Evolutionary conservation across 2,797 vertebrate species (phyloP).

Genomic region (Oryzias sinensis): DNA sequence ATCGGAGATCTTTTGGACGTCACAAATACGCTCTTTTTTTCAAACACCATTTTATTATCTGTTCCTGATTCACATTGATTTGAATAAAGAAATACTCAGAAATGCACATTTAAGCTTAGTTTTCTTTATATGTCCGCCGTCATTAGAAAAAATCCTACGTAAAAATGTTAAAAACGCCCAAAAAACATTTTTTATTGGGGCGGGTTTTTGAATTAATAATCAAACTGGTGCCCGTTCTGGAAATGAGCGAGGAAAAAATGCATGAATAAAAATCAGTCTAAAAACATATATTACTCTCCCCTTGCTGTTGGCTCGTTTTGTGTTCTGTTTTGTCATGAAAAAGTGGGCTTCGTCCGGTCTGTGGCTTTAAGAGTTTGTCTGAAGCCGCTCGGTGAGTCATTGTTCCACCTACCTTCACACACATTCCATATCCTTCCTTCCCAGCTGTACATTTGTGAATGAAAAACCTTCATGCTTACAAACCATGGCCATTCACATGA

Average conservation of each 20-base stretch:
- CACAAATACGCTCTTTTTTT: too few relatives aligned
- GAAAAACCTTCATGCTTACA: conserved; percentile 41
- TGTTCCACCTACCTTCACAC: conserved; percentile 31
- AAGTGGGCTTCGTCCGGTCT: conserved; percentile 1
- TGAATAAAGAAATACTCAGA: too few relatives aligned
- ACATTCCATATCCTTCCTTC: conserved; percentile 42
- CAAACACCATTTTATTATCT: too few relatives aligned
- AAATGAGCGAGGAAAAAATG: too few relatives aligned
- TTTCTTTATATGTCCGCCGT: too few relatives aligned
- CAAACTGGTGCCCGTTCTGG: neutral
- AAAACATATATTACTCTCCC: neutral
- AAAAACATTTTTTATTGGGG: too few relatives aligned
- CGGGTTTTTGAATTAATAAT: neutral
- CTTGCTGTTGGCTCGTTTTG: neutral
- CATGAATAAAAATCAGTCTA: neutral
- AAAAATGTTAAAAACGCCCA: too few relatives aligned
- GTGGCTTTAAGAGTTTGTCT: conserved; percentile 18
- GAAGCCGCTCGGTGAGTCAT: conserved; percentile 36
- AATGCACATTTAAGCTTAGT: too few relatives aligned
- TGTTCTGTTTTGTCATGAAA: conserved; percentile 2
- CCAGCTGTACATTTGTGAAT: conserved; percentile 43
- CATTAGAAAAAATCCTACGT: too few relatives aligned
- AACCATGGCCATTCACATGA: conserved; percentile 27
- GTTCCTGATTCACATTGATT: too few relatives aligned
- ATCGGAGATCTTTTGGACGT: too few relatives aligned